Base-by-base conservation (phyloP, 2,888 invertebrate species). In the Seira sanloemensis region DNA sequence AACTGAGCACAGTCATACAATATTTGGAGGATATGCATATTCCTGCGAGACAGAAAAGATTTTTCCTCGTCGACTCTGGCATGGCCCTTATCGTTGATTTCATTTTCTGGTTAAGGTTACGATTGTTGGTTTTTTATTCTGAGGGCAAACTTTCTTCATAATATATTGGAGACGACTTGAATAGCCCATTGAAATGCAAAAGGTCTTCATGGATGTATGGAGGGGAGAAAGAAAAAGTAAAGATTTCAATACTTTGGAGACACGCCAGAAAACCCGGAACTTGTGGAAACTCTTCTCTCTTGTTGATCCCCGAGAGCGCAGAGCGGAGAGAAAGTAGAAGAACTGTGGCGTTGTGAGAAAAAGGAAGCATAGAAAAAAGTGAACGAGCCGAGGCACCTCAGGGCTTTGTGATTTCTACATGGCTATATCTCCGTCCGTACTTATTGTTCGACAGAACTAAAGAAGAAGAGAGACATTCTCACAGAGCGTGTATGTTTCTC, bases 241-340 rank as follows among this genome's bases (percentile, higher is more conserved):
- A 84, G 78, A 78, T 84, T 78, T 78, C 84, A 78, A 78, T 78
- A 78, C 78, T 78, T 78, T 84, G 84, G 78, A 78, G 84, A 84
- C 78, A 78, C 74, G 84, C 84, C 84, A 84, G 78, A 78, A 78
- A 88, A 85, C 86, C 88, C 88, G 84, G 78, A 84, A 84, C 84
- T 84, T 84, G 84, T 84, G 78, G 78, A 79, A 84, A 84, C 79
- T 84, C 78, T 84, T 84, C 73, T 84, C 84, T 84, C 84, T 84
- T 84, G 84, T 84, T 84, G 84, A 84, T 84, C 84, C 84, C 78
- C 79, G 71, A 84, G 78, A 75, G 84, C 77, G 72, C 19, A 58
- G 54, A 78, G 46, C 71, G 62, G 46, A 21, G 58, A 46, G 65
- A 27, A 54, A 77, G 4, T 62, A 19, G 9, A 58, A 77, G 46